These are phyloP conservation scores for Tridacna crocea DNA, from an alignment of 2,888 invertebrate genomes.

Conservation along the genomic window DNA sequence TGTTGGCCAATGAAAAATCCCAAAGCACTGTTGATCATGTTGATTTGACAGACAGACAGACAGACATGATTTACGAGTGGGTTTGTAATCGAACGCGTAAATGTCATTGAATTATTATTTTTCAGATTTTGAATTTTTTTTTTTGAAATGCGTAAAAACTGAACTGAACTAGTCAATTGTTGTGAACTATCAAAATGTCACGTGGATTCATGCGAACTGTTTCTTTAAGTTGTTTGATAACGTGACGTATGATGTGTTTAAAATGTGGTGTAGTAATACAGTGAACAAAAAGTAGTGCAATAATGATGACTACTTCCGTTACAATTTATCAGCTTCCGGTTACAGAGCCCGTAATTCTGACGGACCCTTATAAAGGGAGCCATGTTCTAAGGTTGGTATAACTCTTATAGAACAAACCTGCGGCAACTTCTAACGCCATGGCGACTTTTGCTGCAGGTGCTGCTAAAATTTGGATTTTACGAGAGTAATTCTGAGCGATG, in stretches of 20 bases:
- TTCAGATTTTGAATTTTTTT: background rate
- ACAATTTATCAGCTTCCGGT: slow-evolving; percentile 23
- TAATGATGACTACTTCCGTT: slow-evolving; percentile 16
- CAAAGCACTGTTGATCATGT: background rate
- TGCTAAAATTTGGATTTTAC: too few species aligned
- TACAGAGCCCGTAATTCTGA: slow-evolving; percentile 56
- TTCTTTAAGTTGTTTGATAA: background rate
- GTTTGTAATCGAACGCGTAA: too few species aligned
- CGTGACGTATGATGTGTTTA: background rate
- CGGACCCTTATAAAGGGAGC: slow-evolving; percentile 67
- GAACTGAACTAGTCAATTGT: background rate
- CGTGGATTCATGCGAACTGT: background rate
- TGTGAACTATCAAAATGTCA: background rate
- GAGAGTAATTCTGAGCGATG: too few species aligned
- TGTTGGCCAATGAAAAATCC: too few species aligned
- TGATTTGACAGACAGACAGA: background rate
- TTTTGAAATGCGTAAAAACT: background rate
- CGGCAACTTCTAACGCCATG: too few species aligned
- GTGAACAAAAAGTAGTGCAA: background rate
- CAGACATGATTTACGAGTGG: too few species aligned
- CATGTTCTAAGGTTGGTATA: slow-evolving; percentile 65
- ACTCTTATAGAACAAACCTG: too few species aligned
- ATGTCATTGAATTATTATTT: background rate
- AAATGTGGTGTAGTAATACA: slow-evolving; percentile 4
- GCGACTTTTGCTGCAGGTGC: too few species aligned